Percentiles rank a stretch among this genome's conserved stretches.
These are phyloP conservation scores for Limnephilus rhombicus DNA, from an alignment of 2,888 invertebrate genomes.

Conservation along the genomic window DNA sequence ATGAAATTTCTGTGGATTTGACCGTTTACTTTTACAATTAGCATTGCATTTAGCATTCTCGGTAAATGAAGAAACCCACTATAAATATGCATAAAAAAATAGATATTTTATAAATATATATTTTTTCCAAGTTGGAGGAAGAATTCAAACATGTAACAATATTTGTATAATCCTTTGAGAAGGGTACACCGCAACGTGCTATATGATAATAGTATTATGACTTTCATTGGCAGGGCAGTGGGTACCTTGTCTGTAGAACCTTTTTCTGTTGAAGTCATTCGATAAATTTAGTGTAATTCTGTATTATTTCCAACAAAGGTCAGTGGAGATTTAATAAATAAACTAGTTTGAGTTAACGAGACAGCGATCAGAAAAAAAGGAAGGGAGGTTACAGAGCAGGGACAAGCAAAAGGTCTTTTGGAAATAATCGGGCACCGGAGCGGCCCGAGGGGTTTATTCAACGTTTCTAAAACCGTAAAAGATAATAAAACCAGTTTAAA, in stretches of 20 bases:
- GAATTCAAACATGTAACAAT: not conserved
- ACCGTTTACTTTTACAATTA: too few relatives aligned
- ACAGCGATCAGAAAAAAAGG: not conserved
- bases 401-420: constrained; percentile 26
- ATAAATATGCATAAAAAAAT: too few relatives aligned
- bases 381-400: not conserved
- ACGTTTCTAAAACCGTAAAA: constrained; percentile 5
- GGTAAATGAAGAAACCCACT: too few relatives aligned
- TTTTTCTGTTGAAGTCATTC: not conserved
- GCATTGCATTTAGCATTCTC: too few relatives aligned
- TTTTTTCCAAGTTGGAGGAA: too few relatives aligned
- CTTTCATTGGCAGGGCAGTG: not conserved
- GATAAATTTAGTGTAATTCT: not conserved
- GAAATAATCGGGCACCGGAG: constrained; percentile 38
- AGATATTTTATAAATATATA: too few relatives aligned
- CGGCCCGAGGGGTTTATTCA: constrained; percentile 7
- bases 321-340: not conserved
- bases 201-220: not conserved
- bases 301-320: not conserved
- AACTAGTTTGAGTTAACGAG: constrained; percentile 36
- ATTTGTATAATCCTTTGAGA: not conserved
- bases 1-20: too few relatives aligned
- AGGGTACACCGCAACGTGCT: not conserved
- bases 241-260: not conserved
- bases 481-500: not conserved